A percentile compares a stretch with the other conserved stretches of the same genome.
phyloP scores from a whole-genome alignment of 2,113 vertebrate genomes.

The Melozone crissalis region DNA sequence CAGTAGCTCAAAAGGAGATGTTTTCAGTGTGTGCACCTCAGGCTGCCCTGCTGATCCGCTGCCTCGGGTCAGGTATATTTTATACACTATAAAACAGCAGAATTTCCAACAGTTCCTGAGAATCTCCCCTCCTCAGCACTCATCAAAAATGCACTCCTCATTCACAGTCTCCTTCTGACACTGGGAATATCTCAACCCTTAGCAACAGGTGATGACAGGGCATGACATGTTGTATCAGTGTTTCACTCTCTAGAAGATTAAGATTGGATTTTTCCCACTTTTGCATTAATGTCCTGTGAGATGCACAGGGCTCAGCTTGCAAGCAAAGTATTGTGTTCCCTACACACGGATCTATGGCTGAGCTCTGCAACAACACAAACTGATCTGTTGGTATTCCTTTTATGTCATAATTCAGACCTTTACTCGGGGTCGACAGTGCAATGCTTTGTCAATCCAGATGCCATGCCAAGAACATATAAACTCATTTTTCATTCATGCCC shows the following conservation, averaged over 20 bases:
- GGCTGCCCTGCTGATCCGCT: conserved; percentile 31
- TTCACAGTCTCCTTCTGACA: not conserved
- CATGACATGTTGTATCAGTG: conserved; percentile 31
- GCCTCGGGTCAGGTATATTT: conserved; percentile 7
- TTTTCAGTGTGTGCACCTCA: not conserved
- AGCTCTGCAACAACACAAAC: not conserved
- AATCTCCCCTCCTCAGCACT: conserved; percentile 5
- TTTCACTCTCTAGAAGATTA: conserved; percentile 9
- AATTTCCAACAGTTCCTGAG: conserved; percentile 1
- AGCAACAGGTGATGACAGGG: conserved; percentile 61
- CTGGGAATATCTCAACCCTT: conserved; percentile 31
- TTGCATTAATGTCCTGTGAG: conserved; percentile 33
- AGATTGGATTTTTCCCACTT: conserved; percentile 16
- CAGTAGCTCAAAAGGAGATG: conserved; percentile 27
- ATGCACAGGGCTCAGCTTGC: not conserved
- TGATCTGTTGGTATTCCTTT: not conserved
- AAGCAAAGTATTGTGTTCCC: not conserved
- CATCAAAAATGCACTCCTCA: conserved; percentile 50
- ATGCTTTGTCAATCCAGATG: not conserved
- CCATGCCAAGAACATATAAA: not conserved
- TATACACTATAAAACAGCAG: not conserved
- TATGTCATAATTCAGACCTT: not conserved
- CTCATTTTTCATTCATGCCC: not conserved
- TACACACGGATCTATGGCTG: not conserved
- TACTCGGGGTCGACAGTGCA: not conserved